Conservation (phyloP, 2,888 invertebrate genomes). For the Galeopsomyia nigrocyanea region DNA sequence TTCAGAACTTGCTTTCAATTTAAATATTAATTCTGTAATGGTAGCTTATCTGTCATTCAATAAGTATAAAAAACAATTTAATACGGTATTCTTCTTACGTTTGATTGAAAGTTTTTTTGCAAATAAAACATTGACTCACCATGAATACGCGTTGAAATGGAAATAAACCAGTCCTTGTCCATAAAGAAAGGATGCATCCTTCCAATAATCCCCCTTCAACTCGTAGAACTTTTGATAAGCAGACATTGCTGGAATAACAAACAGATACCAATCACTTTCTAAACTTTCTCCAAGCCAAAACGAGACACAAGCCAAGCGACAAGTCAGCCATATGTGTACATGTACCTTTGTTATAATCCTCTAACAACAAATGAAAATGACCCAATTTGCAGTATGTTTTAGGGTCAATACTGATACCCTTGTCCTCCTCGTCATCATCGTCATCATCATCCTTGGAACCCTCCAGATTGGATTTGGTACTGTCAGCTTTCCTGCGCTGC, state of each 20-base stretch:
- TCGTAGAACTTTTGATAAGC: constrained; percentile 95
- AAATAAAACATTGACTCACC: constrained; percentile 78
- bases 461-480: constrained; percentile 60
- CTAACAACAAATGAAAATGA: constrained; percentile 92
- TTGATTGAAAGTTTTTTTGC: too few relatives aligned
- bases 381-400: constrained; percentile 95
- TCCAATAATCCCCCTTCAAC: constrained; percentile 86
- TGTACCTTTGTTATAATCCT: constrained; percentile 94
- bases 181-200: constrained; percentile 91
- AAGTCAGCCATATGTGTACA: constrained; percentile 65
- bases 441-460: constrained; percentile 54
- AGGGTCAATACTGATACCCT: constrained; percentile 85
- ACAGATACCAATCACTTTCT: constrained; percentile 1
- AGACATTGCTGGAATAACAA: constrained; percentile 84
- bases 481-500: constrained; percentile 65
- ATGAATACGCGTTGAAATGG: constrained; percentile 94
- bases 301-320: background rate
- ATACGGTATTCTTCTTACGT: too few relatives aligned
- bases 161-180: constrained; percentile 97
- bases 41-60: background rate
- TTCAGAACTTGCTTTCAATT: too few relatives aligned
- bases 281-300: background rate
- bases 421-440: constrained; percentile 70
- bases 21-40: background rate
- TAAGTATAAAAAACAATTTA: too few relatives aligned